Evolutionary conservation across 2,113 vertebrate species (phyloP).

Genomic region (Dicentrarchus labrax): DNA sequence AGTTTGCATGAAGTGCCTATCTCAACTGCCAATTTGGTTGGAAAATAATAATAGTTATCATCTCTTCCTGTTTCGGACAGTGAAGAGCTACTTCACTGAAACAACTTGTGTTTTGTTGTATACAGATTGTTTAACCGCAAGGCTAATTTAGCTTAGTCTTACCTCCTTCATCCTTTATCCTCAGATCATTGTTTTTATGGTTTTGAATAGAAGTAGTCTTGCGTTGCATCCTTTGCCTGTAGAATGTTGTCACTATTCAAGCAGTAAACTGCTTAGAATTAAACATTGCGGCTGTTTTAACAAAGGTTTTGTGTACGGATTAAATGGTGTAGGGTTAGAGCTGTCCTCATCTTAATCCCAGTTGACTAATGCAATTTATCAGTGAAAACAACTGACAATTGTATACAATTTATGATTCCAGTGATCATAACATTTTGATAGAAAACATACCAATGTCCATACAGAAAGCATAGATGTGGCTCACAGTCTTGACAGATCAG

Average conservation of each 20-base stretch:
- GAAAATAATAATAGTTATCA: slow-evolving; percentile 34
- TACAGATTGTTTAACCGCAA: neutral
- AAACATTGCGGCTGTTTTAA: neutral
- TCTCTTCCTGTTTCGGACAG: slow-evolving; percentile 11
- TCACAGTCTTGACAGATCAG: slow-evolving; percentile 79
- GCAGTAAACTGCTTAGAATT: slow-evolving; percentile 6
- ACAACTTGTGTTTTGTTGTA: neutral
- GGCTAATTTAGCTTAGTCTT: slow-evolving; percentile 13
- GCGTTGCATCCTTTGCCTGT: slow-evolving; percentile 20
- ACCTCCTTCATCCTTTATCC: slow-evolving; percentile 6
- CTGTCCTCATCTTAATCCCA: neutral
- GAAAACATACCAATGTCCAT: neutral
- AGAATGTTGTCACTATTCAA: slow-evolving; percentile 42
- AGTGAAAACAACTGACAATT: slow-evolving; percentile 3
- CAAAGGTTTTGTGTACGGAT: slow-evolving; percentile 21
- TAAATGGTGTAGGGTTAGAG: neutral
- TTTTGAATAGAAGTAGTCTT: neutral
- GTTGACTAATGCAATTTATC: neutral
- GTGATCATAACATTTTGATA: no score
- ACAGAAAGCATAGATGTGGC: slow-evolving; percentile 4
- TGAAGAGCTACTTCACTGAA: neutral
- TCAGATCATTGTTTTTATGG: slow-evolving; percentile 15
- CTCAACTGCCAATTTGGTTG: slow-evolving; percentile 43
- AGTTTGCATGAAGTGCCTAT: slow-evolving; percentile 28
- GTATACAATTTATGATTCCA: neutral